Conservation (phyloP, 2,888 invertebrate genomes). For the Hypomecis punctinalis region DNA sequence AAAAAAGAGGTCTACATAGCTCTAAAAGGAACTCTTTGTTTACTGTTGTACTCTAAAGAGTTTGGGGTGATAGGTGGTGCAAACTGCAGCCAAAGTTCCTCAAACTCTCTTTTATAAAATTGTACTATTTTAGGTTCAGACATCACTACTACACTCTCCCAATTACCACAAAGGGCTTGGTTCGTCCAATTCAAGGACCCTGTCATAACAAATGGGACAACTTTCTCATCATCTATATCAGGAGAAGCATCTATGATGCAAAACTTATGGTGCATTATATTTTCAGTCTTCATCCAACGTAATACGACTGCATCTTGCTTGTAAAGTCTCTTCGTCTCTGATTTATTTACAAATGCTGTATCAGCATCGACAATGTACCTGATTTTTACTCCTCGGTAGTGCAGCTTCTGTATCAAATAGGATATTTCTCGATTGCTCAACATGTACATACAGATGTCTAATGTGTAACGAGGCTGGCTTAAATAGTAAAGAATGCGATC, state of each 20-base stretch:
- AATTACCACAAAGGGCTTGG: slow-evolving; percentile 88
- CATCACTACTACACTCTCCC: slow-evolving; percentile 87
- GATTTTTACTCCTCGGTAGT: slow-evolving; percentile 75
- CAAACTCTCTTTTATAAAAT: slow-evolving; percentile 84
- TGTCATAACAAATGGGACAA: slow-evolving; percentile 72
- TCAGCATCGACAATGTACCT: slow-evolving; percentile 88
- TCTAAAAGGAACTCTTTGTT: too few relatives aligned
- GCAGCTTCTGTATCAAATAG: slow-evolving; percentile 53
- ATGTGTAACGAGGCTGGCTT: slow-evolving; percentile 67
- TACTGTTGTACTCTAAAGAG: too few relatives aligned
- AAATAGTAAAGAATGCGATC: slow-evolving; percentile 56
- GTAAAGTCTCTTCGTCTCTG: slow-evolving; percentile 62
- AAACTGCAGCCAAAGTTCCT: slow-evolving; percentile 84
- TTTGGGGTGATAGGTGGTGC: neutral
- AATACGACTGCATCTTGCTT: slow-evolving; percentile 79
- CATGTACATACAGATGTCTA: slow-evolving; percentile 90
- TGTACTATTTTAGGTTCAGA: slow-evolving; percentile 79
- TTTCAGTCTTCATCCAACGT: slow-evolving; percentile 75
- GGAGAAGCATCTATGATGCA: slow-evolving; percentile 83
- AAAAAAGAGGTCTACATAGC: too few relatives aligned
- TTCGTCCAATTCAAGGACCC: slow-evolving; percentile 92
- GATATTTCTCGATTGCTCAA: slow-evolving; percentile 86
- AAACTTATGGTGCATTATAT: slow-evolving; percentile 93
- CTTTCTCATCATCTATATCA: slow-evolving; percentile 34
- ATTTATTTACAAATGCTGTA: slow-evolving; percentile 76